Base-by-base conservation (phyloP, 1,140 invertebrate genomes). In the Bilobella aurantiaca region DNA sequence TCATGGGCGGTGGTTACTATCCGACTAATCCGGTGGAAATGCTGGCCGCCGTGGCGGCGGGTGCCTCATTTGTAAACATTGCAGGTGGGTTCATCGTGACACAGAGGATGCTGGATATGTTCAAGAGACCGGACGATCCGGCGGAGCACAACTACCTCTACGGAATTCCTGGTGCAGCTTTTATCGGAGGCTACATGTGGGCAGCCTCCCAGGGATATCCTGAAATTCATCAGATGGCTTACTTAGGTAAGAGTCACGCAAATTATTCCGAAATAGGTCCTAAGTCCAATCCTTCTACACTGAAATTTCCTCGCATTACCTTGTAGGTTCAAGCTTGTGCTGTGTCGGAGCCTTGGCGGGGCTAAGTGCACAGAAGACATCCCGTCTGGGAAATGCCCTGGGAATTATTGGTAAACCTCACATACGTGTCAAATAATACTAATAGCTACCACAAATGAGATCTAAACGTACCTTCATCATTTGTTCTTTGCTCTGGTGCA, bases 41-140 rank as follows among this genome's bases (percentile, higher is more conserved):
- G 5, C 27, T 57, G 14, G 53, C 27, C 8, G n/a, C 27, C 60
- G 30, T 18, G 21, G 21, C 84, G 86, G 87, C 90, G 8, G 89
- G 93, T 71, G 86, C 93, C 68, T 93, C 91, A 1, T 89, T 90
- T 73, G 86, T 94, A 58, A 95, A 95, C 79, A 89, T 95, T 63
- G 91, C 90, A 71, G 91, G 91, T 73, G 91, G 91, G 53, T 95
- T 95, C 76, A 75, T 91, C 14, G 90, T 94, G 32, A 95, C 91
- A 0, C 87, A 93, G 77, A 80, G 91, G 62, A 93, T 93, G 90
- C 79, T 94, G 76, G 89, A 93, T 77, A 94, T 94, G 91, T 94
- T 94, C 76, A 90, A 87, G 64, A 84, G 85, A 76, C 79, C 85
- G 74, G 85, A 81, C 70, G 91, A 93, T 77, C 90, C 91, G 49